phyloP scores from a whole-genome alignment of 2,797 vertebrate species.

The Anas georgica region DNA sequence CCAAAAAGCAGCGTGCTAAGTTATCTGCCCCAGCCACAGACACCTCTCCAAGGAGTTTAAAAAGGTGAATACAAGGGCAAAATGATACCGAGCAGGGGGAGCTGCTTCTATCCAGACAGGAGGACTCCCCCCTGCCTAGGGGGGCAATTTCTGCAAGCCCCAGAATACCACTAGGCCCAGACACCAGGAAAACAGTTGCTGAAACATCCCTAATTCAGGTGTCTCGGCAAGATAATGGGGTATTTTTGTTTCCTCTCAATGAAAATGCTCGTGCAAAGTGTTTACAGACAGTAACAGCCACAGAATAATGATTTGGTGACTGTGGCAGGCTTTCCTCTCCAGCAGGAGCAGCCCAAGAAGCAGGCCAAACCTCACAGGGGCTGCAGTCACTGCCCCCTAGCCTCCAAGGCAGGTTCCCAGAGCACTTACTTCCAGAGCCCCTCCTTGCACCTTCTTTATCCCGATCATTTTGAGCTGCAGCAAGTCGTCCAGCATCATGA shows the following conservation, averaged over 20 bases:
- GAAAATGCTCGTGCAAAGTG: background rate
- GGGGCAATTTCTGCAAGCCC: background rate
- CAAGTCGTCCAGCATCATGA: slow-evolving; percentile 91
- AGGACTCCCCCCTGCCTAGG: background rate
- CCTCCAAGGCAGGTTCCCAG: rapidly evolving
- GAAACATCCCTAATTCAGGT: background rate
- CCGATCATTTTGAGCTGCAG: slow-evolving; percentile 98
- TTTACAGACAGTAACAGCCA: background rate
- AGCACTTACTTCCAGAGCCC: slow-evolving; percentile 88
- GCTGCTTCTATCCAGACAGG: too few relatives aligned
- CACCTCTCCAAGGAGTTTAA: background rate
- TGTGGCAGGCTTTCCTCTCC: background rate
- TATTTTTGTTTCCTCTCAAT: background rate
- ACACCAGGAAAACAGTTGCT: background rate
- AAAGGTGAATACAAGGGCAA: background rate
- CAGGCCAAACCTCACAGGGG: background rate
- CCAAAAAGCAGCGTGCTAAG: rapidly evolving
- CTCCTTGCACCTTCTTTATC: slow-evolving; percentile 98
- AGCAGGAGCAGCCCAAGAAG: background rate
- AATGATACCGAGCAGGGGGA: background rate
- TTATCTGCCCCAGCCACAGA: background rate
- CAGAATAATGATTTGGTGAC: background rate
- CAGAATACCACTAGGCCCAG: background rate
- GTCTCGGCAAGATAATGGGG: background rate
- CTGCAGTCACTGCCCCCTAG: rapidly evolving